These are phyloP conservation scores for Phymastichus coffea DNA, from an alignment of 1,140 invertebrate species.

Conservation along the genomic window DNA sequence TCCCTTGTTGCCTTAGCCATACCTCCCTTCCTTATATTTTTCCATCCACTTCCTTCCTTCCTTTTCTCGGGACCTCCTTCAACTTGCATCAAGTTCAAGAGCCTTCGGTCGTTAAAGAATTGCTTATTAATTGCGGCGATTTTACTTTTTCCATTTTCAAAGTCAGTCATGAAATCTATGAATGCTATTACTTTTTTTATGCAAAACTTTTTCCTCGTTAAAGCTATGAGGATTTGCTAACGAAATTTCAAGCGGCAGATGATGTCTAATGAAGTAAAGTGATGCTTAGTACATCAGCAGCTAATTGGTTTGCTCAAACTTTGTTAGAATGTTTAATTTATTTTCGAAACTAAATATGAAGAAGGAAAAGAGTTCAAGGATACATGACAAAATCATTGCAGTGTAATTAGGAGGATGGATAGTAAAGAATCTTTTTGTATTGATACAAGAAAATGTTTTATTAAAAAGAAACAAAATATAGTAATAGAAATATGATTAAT, in stretches of 20 bases:
- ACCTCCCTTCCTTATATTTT: slow-evolving; percentile 6
- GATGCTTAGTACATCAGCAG: neutral
- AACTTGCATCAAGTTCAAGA: slow-evolving; percentile 12
- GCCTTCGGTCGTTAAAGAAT: slow-evolving; percentile 18
- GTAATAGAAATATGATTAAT: too few relatives aligned
- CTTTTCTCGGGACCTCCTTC: neutral
- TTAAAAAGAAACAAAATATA: neutral
- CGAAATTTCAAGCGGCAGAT: neutral
- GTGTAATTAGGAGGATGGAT: too few relatives aligned
- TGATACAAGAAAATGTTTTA: neutral
- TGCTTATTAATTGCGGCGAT: slow-evolving; percentile 24
- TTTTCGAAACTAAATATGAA: too few relatives aligned
- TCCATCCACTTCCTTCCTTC: neutral
- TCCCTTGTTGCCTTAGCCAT: slow-evolving; percentile 13
- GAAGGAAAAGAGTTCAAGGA: too few relatives aligned
- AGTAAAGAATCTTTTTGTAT: too few relatives aligned
- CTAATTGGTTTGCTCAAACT: too few relatives aligned
- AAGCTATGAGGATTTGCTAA: slow-evolving; percentile 15
- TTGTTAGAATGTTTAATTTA: too few relatives aligned
- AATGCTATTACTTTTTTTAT: slow-evolving; percentile 8
- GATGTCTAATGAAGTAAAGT: neutral
- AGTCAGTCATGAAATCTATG: slow-evolving; percentile 17
- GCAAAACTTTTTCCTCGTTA: slow-evolving; percentile 7
- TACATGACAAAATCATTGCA: too few relatives aligned
- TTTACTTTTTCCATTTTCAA: slow-evolving; percentile 22